These are phyloP conservation scores for Phrynosoma blainvillii DNA, from an alignment of 2,113 vertebrate species.

Conservation along the genomic window DNA sequence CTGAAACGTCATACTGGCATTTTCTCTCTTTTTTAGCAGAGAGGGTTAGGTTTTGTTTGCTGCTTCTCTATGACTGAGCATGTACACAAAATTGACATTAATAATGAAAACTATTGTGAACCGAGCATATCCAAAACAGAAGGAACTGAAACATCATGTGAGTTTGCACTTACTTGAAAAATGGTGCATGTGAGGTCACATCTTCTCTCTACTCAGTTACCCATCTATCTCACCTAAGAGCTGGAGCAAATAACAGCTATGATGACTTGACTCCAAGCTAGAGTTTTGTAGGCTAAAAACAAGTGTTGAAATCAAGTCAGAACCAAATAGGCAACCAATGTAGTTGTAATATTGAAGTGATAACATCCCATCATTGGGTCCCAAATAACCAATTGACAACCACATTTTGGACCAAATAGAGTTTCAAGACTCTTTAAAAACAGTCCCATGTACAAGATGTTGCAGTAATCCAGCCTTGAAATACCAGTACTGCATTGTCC, in stretches of 20 bases:
- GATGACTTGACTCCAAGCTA: not conserved
- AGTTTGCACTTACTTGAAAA: not conserved
- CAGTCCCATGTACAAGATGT: too few relatives aligned
- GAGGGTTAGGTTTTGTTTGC: not conserved
- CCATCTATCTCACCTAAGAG: too few relatives aligned
- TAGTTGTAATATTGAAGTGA: too few relatives aligned
- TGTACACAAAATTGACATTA: slow-evolving; percentile 11
- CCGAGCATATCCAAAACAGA: not conserved
- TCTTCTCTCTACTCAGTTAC: too few relatives aligned
- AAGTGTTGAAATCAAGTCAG: not conserved
- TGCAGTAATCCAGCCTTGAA: too few relatives aligned
- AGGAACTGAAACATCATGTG: not conserved
- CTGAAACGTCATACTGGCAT: not conserved
- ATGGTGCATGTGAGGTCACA: not conserved
- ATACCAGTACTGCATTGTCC: too few relatives aligned
- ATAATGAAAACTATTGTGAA: not conserved
- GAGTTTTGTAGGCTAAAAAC: not conserved
- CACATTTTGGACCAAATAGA: too few relatives aligned
- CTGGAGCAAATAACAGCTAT: not conserved
- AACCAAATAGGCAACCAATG: not conserved
- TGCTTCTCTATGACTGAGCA: not conserved
- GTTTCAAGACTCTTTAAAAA: too few relatives aligned
- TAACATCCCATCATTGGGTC: too few relatives aligned
- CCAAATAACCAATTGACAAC: too few relatives aligned
- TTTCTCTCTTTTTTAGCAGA: not conserved